Evolutionary conservation across 2,113 vertebrate genomes (phyloP).

Genomic region (Phalacrocorax carbo): DNA sequence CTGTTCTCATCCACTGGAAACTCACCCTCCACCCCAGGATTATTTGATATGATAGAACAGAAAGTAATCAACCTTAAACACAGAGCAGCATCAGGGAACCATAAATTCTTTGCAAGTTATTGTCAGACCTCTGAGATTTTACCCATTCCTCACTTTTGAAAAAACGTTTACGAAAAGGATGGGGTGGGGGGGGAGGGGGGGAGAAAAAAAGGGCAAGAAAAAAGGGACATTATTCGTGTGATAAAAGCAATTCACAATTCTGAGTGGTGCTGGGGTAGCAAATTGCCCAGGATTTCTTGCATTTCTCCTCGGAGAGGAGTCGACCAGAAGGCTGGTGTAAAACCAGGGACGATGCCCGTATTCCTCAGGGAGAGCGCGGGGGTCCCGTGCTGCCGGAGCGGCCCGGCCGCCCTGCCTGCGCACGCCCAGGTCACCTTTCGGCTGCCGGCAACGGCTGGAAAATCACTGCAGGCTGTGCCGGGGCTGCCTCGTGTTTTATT

Average conservation of each 20-base stretch:
- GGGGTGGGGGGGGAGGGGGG: neutral
- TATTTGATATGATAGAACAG: constrained; percentile 39
- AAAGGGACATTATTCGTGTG: neutral
- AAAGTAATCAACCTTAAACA: constrained; percentile 63
- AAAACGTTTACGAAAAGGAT: constrained; percentile 40
- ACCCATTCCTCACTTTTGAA: constrained; percentile 47
- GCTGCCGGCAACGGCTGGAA: neutral
- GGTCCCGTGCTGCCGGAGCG: fast-evolving
- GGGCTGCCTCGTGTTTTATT: neutral
- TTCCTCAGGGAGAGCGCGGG: fast-evolving
- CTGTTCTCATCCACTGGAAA: constrained; percentile 39
- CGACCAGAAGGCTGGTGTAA: neutral
- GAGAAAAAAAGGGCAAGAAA: neutral
- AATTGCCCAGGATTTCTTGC: neutral
- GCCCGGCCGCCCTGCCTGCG: no score
- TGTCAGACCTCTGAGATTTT: constrained; percentile 46
- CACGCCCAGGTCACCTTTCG: neutral
- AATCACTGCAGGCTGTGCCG: neutral
- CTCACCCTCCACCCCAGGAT: constrained; percentile 47
- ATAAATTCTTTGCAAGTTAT: constrained; percentile 60
- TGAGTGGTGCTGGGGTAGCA: neutral
- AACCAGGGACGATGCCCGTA: fast-evolving
- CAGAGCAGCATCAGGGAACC: constrained; percentile 63
- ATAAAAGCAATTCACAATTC: neutral
- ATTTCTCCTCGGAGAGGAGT: neutral